phyloP scores from a whole-genome alignment of 2,797 vertebrate genomes.

The Gambelia wislizenii region DNA sequence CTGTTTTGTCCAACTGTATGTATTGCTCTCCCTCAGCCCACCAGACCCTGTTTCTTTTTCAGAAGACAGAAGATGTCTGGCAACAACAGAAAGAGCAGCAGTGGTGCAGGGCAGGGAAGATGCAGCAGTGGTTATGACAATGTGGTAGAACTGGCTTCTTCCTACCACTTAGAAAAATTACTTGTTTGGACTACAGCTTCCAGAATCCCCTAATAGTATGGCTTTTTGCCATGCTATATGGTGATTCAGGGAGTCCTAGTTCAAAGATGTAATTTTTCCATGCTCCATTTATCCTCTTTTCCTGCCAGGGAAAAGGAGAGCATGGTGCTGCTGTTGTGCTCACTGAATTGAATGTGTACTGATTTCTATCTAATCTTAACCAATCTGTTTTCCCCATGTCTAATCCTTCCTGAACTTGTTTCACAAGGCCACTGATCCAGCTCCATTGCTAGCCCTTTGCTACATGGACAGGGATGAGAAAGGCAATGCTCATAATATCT shows the following conservation, averaged over 20 bases:
- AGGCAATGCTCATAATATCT: background rate
- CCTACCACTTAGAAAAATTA: too few relatives aligned
- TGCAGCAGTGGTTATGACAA: background rate
- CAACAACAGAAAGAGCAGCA: background rate
- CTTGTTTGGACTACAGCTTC: too few relatives aligned
- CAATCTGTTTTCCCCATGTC: background rate
- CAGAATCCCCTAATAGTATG: too few relatives aligned
- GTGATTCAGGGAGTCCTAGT: too few relatives aligned
- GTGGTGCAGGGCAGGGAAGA: background rate
- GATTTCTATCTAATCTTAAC: background rate
- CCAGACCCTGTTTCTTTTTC: too few relatives aligned
- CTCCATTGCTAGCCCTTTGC: background rate
- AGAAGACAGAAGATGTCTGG: too few relatives aligned
- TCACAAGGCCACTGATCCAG: background rate
- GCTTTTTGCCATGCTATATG: too few relatives aligned
- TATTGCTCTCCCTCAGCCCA: too few relatives aligned
- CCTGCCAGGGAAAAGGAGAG: background rate
- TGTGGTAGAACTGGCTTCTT: background rate
- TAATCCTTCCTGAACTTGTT: background rate
- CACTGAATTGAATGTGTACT: background rate
- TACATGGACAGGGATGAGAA: background rate
- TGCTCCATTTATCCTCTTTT: too few relatives aligned
- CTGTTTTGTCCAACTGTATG: too few relatives aligned
- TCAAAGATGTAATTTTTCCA: too few relatives aligned
- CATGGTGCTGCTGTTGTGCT: background rate